Evolutionary conservation across 2,888 invertebrate species (phyloP), one percentile per base, ranked within the genome.

Genomic region (Drosophila putrida): DNA sequence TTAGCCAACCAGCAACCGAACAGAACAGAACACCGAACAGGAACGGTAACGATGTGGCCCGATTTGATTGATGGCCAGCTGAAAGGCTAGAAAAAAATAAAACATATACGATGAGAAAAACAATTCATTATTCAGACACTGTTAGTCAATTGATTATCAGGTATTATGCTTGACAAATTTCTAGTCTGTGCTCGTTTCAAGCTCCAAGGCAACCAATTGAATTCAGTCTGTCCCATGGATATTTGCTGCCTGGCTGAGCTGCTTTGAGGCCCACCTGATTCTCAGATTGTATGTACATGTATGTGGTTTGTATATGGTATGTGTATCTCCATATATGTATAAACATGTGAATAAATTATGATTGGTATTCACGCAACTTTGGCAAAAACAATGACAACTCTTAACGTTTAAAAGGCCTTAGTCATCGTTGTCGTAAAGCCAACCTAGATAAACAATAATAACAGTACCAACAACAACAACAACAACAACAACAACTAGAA

Each of bases 121-220:
- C 82, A 81, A 82, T 88, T 82, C 79, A 82, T 82, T 82, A 82
- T 79, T 73, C 46, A 71, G 86, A 74, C 55, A 71, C 58, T 74
- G 80, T 73, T 88, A 82, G 85, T 71, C 82, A 79, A 82, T 85
- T 85, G 88, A 88, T 82, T 85, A 85, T 82, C 88, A 74, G 82
- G 85, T 74, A 88, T 82, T 84, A 76, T 78, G 75, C 79, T 65
- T 78, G 79, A 76, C 76, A 76, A 76, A 76, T 76, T 78, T 69
- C 64, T 61, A 64, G 60, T 33, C 60, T 36, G 27, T 35, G 33
- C 46, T 9, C 13, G 36, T 43, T 44, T 49, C 78, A 36, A 55
- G 74, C 49, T 44, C 53, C 78, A 36, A 55, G 74, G 70, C 64
- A 62, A 63, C 70, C 79, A 75, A 78, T 74, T 65, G 73, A 60